Evolutionary conservation across 1,140 invertebrate genomes (phyloP), one percentile per base, ranked within the genome.

Genomic region (Cydia splendana): DNA sequence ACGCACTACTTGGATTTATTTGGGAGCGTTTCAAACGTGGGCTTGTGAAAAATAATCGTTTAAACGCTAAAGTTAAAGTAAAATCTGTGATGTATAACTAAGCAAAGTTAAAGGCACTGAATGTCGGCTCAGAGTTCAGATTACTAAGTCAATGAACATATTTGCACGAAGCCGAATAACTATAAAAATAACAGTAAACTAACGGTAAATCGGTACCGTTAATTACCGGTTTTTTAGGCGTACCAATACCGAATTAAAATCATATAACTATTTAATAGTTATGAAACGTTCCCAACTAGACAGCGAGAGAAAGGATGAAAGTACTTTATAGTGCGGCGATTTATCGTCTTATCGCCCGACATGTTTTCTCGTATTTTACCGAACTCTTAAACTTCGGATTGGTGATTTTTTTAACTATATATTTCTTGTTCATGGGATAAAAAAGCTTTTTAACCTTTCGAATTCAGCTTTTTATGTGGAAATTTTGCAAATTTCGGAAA

Each of bases 261-360:
- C 13, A 7, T 53, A 18, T 18, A n/a, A 53, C n/a, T 53, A 53
- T 53, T 53, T 53, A 42, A n/a, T 51, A 62, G 57, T 62, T 62
- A 62, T 62, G 57, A 62, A 62, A 62, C 57, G 57, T 62, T 62
- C 57, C 57, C 57, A 62, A 62, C 57, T 24, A 62, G 57, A 62
- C 20, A 62, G 57, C 57, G 20, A 62, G 57, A 62, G 20, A 10
- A 24, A 62, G 57, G 20, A 62, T 62, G 18, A 62, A 62, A 62
- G 24, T 62, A 62, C 7, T 7, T 12, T 53, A 18, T 24, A 24
- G 9, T 12, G 20, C 57, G 57, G 18, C 57, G 18, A 24, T 18
- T 53, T 18, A 7, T 18, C 5, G 51, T 53, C 7, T n/a, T 18
- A 53, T 18, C 51, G 51, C 15, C 45, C 13, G 45, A 48, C 45